Percentiles rank a stretch among this genome's conserved stretches.
Evolutionary conservation across 2,797 vertebrate species (phyloP).

Genomic region (Triplophysa yarkandensis): DNA sequence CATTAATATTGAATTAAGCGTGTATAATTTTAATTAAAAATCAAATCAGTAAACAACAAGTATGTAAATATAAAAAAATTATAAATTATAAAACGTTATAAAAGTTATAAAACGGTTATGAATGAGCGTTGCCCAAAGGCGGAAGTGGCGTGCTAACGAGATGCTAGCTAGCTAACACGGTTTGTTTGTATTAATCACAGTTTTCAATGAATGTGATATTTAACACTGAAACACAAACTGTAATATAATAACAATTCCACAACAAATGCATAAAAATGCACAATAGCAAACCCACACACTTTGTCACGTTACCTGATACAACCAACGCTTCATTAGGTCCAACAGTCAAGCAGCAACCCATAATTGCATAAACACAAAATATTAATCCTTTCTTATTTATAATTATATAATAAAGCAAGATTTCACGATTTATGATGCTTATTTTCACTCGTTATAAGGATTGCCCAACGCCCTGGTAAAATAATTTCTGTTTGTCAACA

Average conservation of each 20-base stretch:
- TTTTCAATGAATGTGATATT: neutral
- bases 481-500: constrained; percentile 49
- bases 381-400: neutral
- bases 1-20: too few relatives aligned
- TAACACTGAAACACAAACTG: neutral
- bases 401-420: neutral
- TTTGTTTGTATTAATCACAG: neutral
- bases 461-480: constrained; percentile 13
- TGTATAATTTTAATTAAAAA: too few relatives aligned
- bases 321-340: constrained; percentile 93
- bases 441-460: neutral
- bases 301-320: constrained; percentile 83
- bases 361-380: constrained; percentile 54
- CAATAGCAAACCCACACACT: constrained; percentile 4
- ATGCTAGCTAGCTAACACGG: constrained; percentile 20
- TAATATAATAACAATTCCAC: neutral
- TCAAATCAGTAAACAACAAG: too few relatives aligned
- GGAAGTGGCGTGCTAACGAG: constrained; percentile 24
- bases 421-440: constrained; percentile 17
- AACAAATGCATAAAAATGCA: neutral
- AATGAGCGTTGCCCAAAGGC: constrained; percentile 10
- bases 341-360: constrained; percentile 91
- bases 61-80: neutral
- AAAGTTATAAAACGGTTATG: neutral
- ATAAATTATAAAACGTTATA: neutral